phyloP scores from a whole-genome alignment of 64 coral and sea anemone species.

The Cladopsammia gracilis region DNA sequence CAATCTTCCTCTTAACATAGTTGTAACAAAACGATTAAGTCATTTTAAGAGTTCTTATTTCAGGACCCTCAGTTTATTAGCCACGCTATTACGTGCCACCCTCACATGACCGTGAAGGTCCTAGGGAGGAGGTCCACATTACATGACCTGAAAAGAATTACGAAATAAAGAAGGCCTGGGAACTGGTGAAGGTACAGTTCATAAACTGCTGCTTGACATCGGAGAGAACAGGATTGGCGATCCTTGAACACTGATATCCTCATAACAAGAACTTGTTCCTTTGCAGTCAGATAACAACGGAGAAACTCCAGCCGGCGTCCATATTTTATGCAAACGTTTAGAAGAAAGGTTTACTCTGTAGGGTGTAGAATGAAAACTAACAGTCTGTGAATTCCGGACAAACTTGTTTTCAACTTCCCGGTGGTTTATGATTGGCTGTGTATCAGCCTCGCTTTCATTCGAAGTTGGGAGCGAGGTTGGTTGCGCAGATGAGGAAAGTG shows the following conservation, averaged over 20 bases:
- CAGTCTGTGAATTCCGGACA: background rate
- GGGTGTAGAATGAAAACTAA: slow-evolving; percentile 5
- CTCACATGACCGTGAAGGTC: no score
- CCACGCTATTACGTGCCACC: no score
- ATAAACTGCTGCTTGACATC: background rate
- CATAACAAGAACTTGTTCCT: background rate
- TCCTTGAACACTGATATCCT: background rate
- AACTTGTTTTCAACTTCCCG: background rate
- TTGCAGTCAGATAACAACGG: background rate
- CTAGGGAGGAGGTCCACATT: no score
- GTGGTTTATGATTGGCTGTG: background rate
- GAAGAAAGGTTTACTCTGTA: background rate
- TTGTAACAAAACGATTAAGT: no score
- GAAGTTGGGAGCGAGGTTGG: background rate
- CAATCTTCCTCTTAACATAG: no score
- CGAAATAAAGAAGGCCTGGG: no score
- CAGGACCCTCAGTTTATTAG: no score
- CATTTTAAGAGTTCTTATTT: no score
- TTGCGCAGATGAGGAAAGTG: background rate
- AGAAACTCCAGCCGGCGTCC: background rate
- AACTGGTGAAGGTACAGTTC: background rate
- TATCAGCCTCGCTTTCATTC: background rate
- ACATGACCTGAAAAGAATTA: no score
- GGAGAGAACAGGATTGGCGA: background rate
- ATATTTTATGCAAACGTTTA: background rate